Conservation (phyloP, 2,113 vertebrate species). For the Gymnarchus niloticus region DNA sequence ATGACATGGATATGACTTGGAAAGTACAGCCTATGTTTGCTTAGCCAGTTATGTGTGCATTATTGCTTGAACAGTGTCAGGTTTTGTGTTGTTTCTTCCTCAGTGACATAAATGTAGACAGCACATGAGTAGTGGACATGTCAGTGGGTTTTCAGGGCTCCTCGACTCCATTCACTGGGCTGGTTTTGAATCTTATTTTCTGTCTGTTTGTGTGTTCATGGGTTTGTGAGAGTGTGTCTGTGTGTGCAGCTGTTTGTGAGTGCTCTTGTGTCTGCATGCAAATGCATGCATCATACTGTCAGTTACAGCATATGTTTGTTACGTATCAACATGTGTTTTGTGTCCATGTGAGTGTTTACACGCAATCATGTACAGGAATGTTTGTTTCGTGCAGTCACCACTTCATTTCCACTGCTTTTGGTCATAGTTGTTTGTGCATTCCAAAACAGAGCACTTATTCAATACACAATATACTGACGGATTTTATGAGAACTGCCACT, state of each 20-base stretch:
- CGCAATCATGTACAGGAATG: too few species aligned
- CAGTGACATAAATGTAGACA: not conserved
- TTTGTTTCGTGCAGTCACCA: too few species aligned
- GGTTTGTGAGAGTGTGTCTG: not conserved
- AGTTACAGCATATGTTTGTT: too few species aligned
- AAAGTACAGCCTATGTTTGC: not conserved
- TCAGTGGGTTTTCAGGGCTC: too few species aligned
- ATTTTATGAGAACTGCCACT: too few species aligned
- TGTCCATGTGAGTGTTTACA: too few species aligned
- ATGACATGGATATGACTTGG: not conserved
- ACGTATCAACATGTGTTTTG: too few species aligned
- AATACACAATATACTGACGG: not conserved
- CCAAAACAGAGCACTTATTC: not conserved
- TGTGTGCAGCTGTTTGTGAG: not conserved
- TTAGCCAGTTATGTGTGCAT: not conserved
- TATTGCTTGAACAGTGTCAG: not conserved
- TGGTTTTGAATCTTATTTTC: conserved; percentile 1
- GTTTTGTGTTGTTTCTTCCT: not conserved
- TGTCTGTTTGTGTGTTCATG: not conserved
- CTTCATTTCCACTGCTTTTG: too few species aligned
- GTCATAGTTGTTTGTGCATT: not conserved
- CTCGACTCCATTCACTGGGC: too few species aligned
- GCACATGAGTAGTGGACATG: not conserved
- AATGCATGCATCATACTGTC: too few species aligned
- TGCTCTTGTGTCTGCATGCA: not conserved